Evolutionary conservation across 2,797 vertebrate species (phyloP).

Genomic region (Linurgus olivaceus): DNA sequence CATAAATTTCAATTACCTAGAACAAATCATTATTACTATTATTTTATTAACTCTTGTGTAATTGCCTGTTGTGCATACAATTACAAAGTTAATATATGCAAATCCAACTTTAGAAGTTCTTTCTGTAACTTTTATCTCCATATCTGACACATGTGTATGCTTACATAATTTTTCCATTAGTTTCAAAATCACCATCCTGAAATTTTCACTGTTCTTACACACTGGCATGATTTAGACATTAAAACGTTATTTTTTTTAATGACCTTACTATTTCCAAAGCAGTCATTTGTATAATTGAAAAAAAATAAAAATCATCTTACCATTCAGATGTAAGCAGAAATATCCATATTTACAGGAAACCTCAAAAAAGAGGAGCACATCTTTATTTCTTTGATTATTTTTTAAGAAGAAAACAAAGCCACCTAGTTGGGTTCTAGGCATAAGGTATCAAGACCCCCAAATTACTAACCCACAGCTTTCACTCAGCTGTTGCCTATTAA

Average conservation of each 20-base stretch:
- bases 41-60: constrained; percentile 49
- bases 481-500: background rate
- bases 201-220: background rate
- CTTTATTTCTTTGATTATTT: background rate
- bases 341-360: background rate
- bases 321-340: background rate
- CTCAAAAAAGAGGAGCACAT: background rate
- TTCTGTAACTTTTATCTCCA: background rate
- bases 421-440: background rate
- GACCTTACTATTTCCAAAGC: background rate
- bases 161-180: background rate
- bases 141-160: background rate
- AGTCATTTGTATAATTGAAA: background rate
- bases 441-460: background rate
- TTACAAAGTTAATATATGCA: constrained; percentile 19
- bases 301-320: background rate
- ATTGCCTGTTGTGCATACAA: constrained; percentile 49
- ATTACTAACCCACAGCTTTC: background rate
- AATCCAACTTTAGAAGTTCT: background rate
- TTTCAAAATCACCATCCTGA: background rate
- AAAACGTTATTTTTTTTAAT: background rate
- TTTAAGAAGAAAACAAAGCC: background rate
- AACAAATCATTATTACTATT: constrained; percentile 52
- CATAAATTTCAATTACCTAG: constrained; percentile 62
- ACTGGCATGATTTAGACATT: background rate